Conservation (phyloP, 2,113 vertebrate species). For the Martes martes region DNA sequence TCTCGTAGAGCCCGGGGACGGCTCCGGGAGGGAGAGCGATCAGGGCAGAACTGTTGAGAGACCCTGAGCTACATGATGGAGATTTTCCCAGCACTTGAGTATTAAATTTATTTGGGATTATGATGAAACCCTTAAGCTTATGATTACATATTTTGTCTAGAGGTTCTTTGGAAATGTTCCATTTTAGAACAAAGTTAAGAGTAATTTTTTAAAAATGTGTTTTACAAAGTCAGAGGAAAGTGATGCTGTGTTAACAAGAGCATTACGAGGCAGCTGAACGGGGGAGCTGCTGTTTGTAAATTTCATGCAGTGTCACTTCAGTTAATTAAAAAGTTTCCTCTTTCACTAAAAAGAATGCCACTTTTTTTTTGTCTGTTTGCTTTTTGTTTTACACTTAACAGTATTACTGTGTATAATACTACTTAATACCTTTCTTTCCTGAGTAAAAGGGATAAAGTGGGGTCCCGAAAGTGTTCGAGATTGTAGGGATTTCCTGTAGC, state of each 20-base stretch:
- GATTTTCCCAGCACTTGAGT: background rate
- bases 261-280: too few species aligned
- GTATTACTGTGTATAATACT: background rate
- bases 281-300: background rate
- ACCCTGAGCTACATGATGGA: background rate
- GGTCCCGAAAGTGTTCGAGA: background rate
- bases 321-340: background rate
- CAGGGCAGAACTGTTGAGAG: background rate
- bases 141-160: background rate
- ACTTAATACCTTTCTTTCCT: background rate
- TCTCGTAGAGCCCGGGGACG: accelerated
- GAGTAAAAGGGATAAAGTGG: background rate
- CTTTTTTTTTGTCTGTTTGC: background rate
- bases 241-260: background rate
- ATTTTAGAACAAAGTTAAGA: background rate
- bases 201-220: background rate
- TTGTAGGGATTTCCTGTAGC: background rate
- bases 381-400: background rate
- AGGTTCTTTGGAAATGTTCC: background rate
- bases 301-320: background rate
- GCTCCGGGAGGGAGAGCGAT: accelerated
- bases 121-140: background rate
- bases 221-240: background rate
- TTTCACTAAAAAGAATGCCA: background rate
- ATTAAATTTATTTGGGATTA: background rate